These are phyloP conservation scores for Vesta saturnalis DNA, from an alignment of 2,888 invertebrate species.

Conservation along the genomic window DNA sequence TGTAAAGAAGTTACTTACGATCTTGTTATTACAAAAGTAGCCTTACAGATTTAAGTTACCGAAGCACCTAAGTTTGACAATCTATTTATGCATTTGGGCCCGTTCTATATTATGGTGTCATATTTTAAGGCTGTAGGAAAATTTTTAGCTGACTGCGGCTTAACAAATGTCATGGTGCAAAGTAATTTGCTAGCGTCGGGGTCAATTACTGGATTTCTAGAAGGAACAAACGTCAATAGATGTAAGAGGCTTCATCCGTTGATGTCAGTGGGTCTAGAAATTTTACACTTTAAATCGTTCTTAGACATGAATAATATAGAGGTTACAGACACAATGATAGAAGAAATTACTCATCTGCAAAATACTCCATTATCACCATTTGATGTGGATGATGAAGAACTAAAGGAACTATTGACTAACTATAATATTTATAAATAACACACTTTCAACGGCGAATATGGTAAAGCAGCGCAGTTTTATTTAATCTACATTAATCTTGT, in stretches of 20 bases:
- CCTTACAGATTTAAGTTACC: constrained; percentile 46
- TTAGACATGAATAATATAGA: constrained; percentile 14
- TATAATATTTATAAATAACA: constrained; percentile 34
- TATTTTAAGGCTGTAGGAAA: constrained; percentile 48
- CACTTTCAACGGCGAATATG: constrained; percentile 14
- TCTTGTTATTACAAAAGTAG: constrained; percentile 49
- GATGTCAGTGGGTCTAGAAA: constrained; percentile 28
- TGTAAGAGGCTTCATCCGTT: constrained; percentile 47
- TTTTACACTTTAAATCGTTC: constrained; percentile 32
- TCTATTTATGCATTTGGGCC: constrained; percentile 53
- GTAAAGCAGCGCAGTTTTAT: constrained; percentile 22
- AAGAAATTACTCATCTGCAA: constrained; percentile 3
- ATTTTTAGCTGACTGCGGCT: constrained; percentile 43
- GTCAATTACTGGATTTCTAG: constrained; percentile 44
- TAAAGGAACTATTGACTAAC: constrained; percentile 19
- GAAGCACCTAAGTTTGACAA: constrained; percentile 48
- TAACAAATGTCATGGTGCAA: constrained; percentile 42
- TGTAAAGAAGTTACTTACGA: constrained; percentile 50
- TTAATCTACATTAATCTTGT: constrained; percentile 13
- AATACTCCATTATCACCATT: constrained; percentile 8
- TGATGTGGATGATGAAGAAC: constrained; percentile 14
- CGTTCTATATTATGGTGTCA: constrained; percentile 50
- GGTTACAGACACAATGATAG: constrained; percentile 10
- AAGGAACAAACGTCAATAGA: constrained; percentile 50
- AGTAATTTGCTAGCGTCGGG: constrained; percentile 45